Evolutionary conservation across 2,113 vertebrate genomes (phyloP).

Genomic region (Charina bottae): DNA sequence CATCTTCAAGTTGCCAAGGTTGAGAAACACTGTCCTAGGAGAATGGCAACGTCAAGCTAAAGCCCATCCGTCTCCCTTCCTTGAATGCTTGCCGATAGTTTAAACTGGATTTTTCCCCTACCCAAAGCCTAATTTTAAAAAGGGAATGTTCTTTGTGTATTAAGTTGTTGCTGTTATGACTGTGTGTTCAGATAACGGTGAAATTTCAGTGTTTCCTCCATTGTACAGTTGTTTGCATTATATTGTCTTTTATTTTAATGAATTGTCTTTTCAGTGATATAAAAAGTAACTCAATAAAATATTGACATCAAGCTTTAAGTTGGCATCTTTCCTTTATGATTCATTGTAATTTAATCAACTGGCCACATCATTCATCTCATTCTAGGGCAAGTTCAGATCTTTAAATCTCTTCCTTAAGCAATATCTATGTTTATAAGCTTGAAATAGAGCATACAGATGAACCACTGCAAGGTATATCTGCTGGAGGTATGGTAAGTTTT

Average conservation of each 20-base stretch:
- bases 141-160: constrained; percentile 68
- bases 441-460: background rate
- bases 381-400: background rate
- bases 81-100: constrained; percentile 33
- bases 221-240: constrained; percentile 75
- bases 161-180: constrained; percentile 68
- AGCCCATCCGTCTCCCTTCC: background rate
- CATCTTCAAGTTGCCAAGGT: background rate
- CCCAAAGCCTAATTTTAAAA: constrained; percentile 59
- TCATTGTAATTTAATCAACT: constrained; percentile 14
- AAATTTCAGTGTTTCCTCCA: constrained; percentile 76
- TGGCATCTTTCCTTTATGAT: constrained; percentile 19
- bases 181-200: constrained; percentile 74
- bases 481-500: background rate
- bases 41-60: background rate
- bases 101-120: constrained; percentile 36
- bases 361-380: background rate
- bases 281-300: constrained; percentile 78
- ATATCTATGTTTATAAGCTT: background rate
- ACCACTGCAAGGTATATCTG: background rate
- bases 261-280: constrained; percentile 71
- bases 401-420: background rate
- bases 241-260: constrained; percentile 68
- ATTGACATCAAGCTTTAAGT: constrained; percentile 54
- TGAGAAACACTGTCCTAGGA: background rate